Evolutionary conservation across 2,888 invertebrate species (phyloP), one percentile per base, ranked within the genome.

Genomic region (Ectemnius cavifrons): DNA sequence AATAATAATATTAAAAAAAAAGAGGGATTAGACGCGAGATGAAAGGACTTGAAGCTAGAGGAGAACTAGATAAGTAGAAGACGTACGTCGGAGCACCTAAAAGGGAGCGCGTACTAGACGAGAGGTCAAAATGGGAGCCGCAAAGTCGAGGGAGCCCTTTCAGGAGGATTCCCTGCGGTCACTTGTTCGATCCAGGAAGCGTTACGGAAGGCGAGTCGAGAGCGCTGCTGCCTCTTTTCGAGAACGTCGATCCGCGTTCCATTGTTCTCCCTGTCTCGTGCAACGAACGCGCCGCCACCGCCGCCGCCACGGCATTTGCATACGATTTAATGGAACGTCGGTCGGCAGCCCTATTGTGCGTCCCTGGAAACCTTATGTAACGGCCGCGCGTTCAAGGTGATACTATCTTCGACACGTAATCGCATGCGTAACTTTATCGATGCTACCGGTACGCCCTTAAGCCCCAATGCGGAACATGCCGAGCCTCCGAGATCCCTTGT

Each of bases 311-410:
- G 61, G 71, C 65, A 81, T 86, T 84, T 86, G 86, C 87, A 87
- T 87, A 82, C 84, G 84, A 84, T 87, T 86, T 87, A 87, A 86
- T 87, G 85, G 85, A 84, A 85, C 83, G 83, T 77, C 80, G 74
- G 60, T 18, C 46, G 67, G 46, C 28, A 62, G 57, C 56, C 61
- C 67, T 67, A 68, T 67, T 71, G 60, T 67, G 56, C 71, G 37
- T 61, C 20, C 70, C 77, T 74, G 78, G 78, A 79, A 83, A 78
- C 79, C 84, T 87, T 87, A 88, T 79, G 83, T 85, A 88, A 88
- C 83, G n/a, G 37, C 20, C 75, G 75, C 73, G 70, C 57, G 37
- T 37, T 73, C 71, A 66, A 73, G 74, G 70, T 73, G 84, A 83
- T 83, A 82, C 52, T 63, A 82, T 83, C 82, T 83, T 79, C 75